Conservation (phyloP, 2,888 invertebrate species). For the Xestia sexstrigata region DNA sequence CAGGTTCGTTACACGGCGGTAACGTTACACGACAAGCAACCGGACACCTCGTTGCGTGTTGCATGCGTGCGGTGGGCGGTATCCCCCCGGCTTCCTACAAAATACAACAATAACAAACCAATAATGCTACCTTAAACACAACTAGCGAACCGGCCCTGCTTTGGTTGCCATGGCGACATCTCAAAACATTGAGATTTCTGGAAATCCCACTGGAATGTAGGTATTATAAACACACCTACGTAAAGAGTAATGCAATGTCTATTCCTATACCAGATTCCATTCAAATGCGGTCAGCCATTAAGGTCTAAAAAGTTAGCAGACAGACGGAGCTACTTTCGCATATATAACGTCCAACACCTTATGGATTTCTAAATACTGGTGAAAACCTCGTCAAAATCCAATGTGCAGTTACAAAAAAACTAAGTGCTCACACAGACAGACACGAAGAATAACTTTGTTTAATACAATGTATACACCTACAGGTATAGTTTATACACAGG, state of each 20-base stretch:
- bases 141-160: neutral
- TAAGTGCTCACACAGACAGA: neutral
- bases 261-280: neutral
- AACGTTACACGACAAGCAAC: conserved; percentile 83
- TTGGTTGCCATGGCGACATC: neutral
- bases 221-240: too few relatives aligned
- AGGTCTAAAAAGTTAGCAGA: too few relatives aligned
- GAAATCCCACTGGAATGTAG: neutral
- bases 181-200: neutral
- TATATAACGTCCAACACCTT: too few relatives aligned
- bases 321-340: too few relatives aligned
- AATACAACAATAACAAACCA: conserved; percentile 68
- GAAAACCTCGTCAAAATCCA: neutral
- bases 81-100: conserved; percentile 58
- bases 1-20: conserved; percentile 81
- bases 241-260: too few relatives aligned
- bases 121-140: conserved; percentile 66
- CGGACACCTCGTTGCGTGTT: conserved; percentile 84
- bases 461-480: neutral
- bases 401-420: neutral
- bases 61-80: conserved; percentile 77
- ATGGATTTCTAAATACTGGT: neutral
- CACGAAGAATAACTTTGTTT: neutral
- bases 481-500: neutral
- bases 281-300: too few relatives aligned